Base-by-base conservation (phyloP, 2,113 vertebrate species). In the Malurus alboscapulatus region DNA sequence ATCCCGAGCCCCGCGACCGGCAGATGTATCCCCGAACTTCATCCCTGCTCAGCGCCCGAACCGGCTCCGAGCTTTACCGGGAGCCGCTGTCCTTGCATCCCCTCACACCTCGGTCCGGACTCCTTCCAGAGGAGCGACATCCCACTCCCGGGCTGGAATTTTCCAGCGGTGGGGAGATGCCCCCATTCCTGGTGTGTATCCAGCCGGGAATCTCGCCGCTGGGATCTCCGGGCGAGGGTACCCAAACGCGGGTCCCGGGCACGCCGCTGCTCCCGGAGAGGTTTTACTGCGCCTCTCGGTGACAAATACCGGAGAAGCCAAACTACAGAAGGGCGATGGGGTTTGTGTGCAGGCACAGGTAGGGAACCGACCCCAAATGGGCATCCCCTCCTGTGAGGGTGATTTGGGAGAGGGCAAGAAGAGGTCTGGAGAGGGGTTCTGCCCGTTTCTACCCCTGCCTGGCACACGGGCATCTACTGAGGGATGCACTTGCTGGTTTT, bases 1-100 rank as follows among this genome's bases (percentile, higher is more conserved):
- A 29, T 16, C 24, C 26, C 21, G 34, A 91, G 88, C 59, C 45
- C 65, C 4, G 30, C 47, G 1, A n/a, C 19, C 29, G 10, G 62
- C 42, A 36, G 72, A n/a, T 18, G 20, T 15, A 32, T 72, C 25
- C 67, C 79, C 86, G 76, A 94, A 94, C 92, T 96, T 95, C 78
- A 45, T 25, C 71, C 30, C 10, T 30, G 59, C 65, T 69, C 42
- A 12, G 80, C 10, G 36, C 58, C 90, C 26, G 17, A 67, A 26
- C 19, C 7, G 29, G 5, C 47, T 45, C 29, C 32, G 69, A 54
- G 12, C 66, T 47, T 55, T 40, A 10, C 29, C 26, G 79, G n/a
- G 34, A 75, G 12, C 14, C 57, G 25, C 14, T 63, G 32, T 47
- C 58, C 48, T 78, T 53, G 42, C 32, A 57, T 40, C 10, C 17